A percentile compares a stretch with the other conserved stretches of the same genome.
Evolutionary conservation across 2,113 vertebrate genomes (phyloP).

Genomic region (Rhabdomys dilectus): DNA sequence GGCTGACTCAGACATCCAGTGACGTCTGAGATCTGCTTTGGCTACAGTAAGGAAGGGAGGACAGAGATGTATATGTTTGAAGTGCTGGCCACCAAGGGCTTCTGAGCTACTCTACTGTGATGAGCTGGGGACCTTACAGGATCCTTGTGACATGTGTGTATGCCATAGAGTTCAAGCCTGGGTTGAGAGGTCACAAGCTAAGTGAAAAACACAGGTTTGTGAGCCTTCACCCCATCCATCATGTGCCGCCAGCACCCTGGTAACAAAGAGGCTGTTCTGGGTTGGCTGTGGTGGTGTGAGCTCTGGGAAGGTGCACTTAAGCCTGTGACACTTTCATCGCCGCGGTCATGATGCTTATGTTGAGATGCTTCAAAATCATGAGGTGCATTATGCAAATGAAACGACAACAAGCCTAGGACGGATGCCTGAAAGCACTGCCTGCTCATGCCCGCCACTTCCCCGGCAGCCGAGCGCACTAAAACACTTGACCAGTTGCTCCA

Average conservation of each 20-base stretch:
- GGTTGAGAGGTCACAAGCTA: neutral
- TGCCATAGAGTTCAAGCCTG: neutral
- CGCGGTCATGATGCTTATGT: neutral
- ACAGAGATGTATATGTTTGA: neutral
- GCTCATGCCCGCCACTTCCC: accelerated
- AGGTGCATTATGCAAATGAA: conserved; percentile 35
- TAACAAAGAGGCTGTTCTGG: accelerated
- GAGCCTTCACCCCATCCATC: too few species aligned
- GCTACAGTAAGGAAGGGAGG: too few species aligned
- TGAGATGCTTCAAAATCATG: conserved; percentile 33
- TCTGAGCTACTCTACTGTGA: too few species aligned
- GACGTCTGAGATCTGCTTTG: neutral
- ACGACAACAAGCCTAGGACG: neutral
- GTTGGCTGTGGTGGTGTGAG: accelerated
- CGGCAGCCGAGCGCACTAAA: neutral
- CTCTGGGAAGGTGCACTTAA: neutral
- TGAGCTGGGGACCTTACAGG: neutral
- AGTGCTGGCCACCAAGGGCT: neutral
- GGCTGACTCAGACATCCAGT: accelerated
- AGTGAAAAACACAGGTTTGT: neutral
- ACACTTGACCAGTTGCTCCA: conserved; percentile 34
- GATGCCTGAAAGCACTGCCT: neutral
- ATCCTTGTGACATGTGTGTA: neutral
- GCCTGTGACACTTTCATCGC: neutral
- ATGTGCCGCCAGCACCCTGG: accelerated